phyloP scores from a whole-genome alignment of 2,113 vertebrate species.

The Clarias magur region DNA sequence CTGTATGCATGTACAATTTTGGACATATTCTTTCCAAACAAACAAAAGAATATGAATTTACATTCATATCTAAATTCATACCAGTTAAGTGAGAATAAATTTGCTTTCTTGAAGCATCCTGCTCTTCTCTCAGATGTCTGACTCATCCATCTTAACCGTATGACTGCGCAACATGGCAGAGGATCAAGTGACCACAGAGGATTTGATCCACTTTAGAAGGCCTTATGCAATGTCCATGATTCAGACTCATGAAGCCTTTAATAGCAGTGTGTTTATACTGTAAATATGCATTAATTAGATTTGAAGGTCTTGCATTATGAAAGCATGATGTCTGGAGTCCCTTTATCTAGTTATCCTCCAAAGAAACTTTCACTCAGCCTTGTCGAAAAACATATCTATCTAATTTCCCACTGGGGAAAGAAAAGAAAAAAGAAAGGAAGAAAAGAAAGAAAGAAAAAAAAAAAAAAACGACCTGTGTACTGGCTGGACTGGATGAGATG shows the following conservation, averaged over 20 bases:
- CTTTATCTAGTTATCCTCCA: constrained; percentile 32
- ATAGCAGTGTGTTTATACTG: constrained; percentile 6
- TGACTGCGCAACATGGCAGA: constrained; percentile 15
- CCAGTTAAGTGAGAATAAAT: not conserved
- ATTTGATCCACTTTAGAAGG: not conserved
- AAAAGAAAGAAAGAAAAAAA: too few relatives aligned
- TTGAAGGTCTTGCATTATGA: not conserved
- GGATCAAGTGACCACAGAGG: not conserved
- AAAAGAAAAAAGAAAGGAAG: too few relatives aligned
- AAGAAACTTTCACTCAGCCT: constrained; percentile 6
- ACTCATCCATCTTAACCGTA: constrained; percentile 11
- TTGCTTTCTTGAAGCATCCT: not conserved
- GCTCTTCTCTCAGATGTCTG: not conserved
- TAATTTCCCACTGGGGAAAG: constrained; percentile 19
- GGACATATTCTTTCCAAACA: not conserved
- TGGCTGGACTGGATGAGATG: constrained; percentile 55
- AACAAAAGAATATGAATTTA: not conserved
- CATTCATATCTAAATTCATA: too few relatives aligned
- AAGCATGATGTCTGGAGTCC: not conserved
- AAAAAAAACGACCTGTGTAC: constrained; percentile 53
- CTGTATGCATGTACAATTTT: not conserved
- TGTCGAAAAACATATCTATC: constrained; percentile 31
- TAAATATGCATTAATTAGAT: not conserved
- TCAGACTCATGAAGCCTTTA: not conserved
- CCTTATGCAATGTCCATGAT: constrained; percentile 1